Conservation (phyloP, 2,797 vertebrate species). For the Sebastes hubbsi region DNA sequence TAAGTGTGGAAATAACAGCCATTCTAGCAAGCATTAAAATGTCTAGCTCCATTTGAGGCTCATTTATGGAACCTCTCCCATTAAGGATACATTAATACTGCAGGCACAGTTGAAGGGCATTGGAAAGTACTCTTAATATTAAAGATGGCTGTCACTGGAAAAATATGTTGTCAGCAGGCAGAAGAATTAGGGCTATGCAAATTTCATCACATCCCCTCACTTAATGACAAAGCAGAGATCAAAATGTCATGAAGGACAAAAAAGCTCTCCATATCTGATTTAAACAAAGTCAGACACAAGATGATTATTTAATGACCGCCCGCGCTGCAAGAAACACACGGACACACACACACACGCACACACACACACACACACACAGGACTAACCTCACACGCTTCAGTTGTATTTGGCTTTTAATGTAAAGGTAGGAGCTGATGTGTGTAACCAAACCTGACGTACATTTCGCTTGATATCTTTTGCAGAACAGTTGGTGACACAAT, state of each 20-base stretch:
- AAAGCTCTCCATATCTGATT: conserved; percentile 73
- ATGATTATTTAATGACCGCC: conserved; percentile 77
- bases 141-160: conserved; percentile 82
- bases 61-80: conserved; percentile 80
- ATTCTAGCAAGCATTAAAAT: conserved; percentile 78
- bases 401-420: conserved; percentile 2
- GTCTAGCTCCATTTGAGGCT: conserved; percentile 80
- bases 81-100: conserved; percentile 85
- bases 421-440: not conserved
- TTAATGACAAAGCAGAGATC: conserved; percentile 81
- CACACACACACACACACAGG: not conserved
- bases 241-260: conserved; percentile 79
- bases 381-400: conserved; percentile 6
- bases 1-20: conserved; percentile 79
- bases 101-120: conserved; percentile 84
- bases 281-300: conserved; percentile 77
- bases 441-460: conserved; percentile 3
- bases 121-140: conserved; percentile 84
- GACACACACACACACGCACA: conserved; percentile 18
- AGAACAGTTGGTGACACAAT: not conserved
- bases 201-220: conserved; percentile 77
- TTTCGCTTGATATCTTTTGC: not conserved
- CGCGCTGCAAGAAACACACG: conserved; percentile 9
- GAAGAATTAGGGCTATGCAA: conserved; percentile 80
- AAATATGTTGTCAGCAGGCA: conserved; percentile 83